These are phyloP conservation scores for Antrozous pallidus DNA, from an alignment of 2,797 vertebrate genomes.

Conservation along the genomic window DNA sequence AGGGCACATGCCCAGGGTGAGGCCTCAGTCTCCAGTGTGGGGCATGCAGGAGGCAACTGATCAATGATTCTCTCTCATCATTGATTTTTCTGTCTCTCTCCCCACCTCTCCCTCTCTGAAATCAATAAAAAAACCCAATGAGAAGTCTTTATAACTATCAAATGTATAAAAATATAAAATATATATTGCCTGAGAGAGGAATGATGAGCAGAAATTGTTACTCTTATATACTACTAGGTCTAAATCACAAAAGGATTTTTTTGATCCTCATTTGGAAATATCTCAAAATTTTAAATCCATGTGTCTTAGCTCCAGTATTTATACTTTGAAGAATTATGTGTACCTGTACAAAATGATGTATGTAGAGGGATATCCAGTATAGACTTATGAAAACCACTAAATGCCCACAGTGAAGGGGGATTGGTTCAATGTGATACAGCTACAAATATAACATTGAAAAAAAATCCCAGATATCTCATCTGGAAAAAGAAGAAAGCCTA, in stretches of 20 bases:
- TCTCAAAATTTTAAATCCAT: not conserved
- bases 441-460: not conserved
- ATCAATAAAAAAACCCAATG: not conserved
- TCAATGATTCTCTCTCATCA: too few species aligned
- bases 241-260: not conserved
- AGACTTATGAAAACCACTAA: not conserved
- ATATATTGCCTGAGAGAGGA: not conserved
- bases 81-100: too few species aligned
- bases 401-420: not conserved
- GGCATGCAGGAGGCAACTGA: too few species aligned
- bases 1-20: too few species aligned
- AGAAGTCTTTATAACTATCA: not conserved
- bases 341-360: not conserved
- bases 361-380: not conserved
- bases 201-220: not conserved
- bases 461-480: not conserved
- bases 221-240: not conserved
- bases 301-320: not conserved
- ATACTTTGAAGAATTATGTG: not conserved
- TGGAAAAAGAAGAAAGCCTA: not conserved
- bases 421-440: not conserved
- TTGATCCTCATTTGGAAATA: not conserved
- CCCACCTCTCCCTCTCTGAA: too few species aligned
- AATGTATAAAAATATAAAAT: not conserved
- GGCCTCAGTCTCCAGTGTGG: too few species aligned